phyloP scores from a whole-genome alignment of 2,113 vertebrate species.

The Chloroceryle aenea region DNA sequence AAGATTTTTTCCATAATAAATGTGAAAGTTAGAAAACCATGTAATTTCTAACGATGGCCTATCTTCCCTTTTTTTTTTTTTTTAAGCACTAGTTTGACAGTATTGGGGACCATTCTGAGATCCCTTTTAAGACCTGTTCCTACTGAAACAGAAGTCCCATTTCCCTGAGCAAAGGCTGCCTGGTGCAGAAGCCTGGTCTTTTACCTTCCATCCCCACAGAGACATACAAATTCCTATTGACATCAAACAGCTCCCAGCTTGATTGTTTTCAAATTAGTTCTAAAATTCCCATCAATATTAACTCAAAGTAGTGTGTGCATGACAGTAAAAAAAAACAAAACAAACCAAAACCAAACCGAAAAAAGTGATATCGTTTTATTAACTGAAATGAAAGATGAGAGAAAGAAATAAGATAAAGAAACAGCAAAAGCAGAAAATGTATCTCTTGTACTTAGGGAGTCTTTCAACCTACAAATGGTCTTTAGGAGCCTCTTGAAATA shows the following conservation, averaged over 20 bases:
- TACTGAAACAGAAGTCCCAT: background rate
- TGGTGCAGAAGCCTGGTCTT: background rate
- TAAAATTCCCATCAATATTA: background rate
- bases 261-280: accelerated
- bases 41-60: background rate
- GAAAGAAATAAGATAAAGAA: background rate
- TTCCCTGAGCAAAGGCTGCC: accelerated
- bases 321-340: accelerated
- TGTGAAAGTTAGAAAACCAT: background rate
- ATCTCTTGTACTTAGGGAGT: background rate
- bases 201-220: background rate
- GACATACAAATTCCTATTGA: background rate
- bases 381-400: background rate
- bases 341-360: too few relatives aligned
- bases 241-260: background rate
- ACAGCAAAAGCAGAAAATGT: background rate
- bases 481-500: background rate
- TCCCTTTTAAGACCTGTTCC: background rate
- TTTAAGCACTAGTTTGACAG: background rate
- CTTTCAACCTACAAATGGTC: background rate
- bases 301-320: accelerated
- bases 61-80: background rate
- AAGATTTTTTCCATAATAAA: background rate
- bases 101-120: background rate
- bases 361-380: background rate